Evolutionary conservation across 2,113 vertebrate genomes (phyloP).

Genomic region (Silurus glanis): DNA sequence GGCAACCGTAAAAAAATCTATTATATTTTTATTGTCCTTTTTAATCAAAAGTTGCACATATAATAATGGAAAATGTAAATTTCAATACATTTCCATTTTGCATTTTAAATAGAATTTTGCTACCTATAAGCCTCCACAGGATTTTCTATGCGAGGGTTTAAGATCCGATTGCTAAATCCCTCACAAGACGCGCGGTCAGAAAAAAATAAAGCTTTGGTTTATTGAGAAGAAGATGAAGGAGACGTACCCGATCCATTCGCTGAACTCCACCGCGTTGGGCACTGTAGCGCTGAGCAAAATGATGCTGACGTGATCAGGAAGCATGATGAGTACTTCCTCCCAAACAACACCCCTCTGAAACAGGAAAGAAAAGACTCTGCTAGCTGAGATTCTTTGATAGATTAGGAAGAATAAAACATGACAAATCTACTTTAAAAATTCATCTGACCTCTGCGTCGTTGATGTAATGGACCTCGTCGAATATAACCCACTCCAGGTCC

Average conservation of each 20-base stretch:
- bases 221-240: not conserved
- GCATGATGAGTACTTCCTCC: conserved; percentile 93
- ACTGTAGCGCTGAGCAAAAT: conserved; percentile 90
- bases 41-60: no score
- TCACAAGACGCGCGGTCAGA: not conserved
- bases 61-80: no score
- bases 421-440: not conserved
- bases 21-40: no score
- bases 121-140: no score
- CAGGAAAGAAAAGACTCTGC: not conserved
- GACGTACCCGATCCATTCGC: conserved; percentile 89
- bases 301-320: conserved; percentile 88
- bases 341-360: conserved; percentile 88
- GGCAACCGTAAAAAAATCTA: no score
- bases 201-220: no score
- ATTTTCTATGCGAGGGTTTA: not conserved
- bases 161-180: not conserved
- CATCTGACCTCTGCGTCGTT: conserved; percentile 83
- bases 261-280: conserved; percentile 89
- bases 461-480: conserved; percentile 93
- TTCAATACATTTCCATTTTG: no score
- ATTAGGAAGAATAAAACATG: not conserved
- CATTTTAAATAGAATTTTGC: no score
- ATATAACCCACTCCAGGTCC: conserved; percentile 93
- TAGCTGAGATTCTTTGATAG: not conserved